Conservation (phyloP, 2,113 vertebrate species). For the Dendropsophus ebraccatus region DNA sequence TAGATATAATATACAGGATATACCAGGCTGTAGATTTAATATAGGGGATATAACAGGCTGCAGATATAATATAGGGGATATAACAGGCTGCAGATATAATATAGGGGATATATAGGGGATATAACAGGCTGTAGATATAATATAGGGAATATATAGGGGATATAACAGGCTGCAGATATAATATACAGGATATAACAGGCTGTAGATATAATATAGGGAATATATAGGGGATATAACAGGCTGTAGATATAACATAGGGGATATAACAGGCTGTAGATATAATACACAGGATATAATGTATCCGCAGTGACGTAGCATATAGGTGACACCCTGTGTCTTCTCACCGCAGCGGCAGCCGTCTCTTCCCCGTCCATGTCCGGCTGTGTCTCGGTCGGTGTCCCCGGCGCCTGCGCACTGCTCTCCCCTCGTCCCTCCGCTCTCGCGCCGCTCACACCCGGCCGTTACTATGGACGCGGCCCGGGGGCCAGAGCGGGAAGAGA, state of each 20-base stretch:
- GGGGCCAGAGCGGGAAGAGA: conserved; percentile 25
- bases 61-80: not conserved
- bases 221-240: not conserved
- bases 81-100: not conserved
- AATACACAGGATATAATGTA: not conserved
- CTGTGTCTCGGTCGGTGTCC: too few relatives aligned
- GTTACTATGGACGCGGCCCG: conserved; percentile 49
- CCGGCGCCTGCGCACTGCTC: not conserved
- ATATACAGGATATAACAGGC: not conserved
- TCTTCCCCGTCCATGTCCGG: not conserved
- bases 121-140: not conserved
- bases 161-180: not conserved
- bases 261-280: not conserved
- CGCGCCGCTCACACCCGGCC: not conserved
- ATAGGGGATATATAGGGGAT: not conserved
- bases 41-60: not conserved
- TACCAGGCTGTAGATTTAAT: not conserved
- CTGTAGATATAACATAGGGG: not conserved
- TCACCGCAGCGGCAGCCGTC: not conserved
- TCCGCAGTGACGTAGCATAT: too few relatives aligned
- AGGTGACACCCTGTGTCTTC: not conserved
- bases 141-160: not conserved
- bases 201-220: not conserved
- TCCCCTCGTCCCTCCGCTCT: not conserved
- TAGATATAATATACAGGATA: not conserved